A percentile compares a stretch with the other conserved stretches of the same genome.
These are phyloP conservation scores for Asarcornis scutulata DNA, from an alignment of 2,113 vertebrate genomes.

Conservation along the genomic window DNA sequence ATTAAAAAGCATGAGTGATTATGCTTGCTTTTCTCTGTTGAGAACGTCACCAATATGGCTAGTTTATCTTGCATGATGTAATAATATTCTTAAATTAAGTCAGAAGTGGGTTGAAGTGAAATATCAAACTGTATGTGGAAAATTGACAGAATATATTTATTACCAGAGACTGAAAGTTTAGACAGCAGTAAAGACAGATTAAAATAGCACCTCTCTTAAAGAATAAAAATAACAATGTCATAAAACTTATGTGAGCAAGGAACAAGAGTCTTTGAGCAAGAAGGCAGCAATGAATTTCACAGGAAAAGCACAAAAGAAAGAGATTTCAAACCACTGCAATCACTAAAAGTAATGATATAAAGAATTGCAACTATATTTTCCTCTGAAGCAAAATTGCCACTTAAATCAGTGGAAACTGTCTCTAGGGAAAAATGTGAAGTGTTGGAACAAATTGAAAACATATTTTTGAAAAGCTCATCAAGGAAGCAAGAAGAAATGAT, in stretches of 20 bases:
- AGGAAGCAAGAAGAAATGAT: neutral
- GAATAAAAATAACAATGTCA: neutral
- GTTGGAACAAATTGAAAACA: neutral
- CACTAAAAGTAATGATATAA: neutral
- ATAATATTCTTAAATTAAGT: neutral
- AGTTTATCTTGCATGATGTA: neutral
- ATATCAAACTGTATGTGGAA: neutral
- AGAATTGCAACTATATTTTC: neutral
- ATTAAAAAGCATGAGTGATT: neutral
- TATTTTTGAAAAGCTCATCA: neutral
- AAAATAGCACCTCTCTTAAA: neutral
- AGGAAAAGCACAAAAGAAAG: neutral
- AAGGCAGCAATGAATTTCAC: neutral
- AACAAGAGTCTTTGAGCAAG: neutral
- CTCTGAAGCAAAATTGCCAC: neutral
- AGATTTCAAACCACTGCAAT: neutral
- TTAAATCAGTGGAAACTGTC: neutral
- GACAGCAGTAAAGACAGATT: neutral
- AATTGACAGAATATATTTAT: slow-evolving; percentile 4
- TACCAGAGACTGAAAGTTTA: neutral
- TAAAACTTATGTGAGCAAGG: neutral
- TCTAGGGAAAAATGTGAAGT: neutral
- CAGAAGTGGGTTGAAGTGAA: neutral
- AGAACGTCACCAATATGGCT: neutral
- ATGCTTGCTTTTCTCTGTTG: neutral